A percentile compares a stretch with the other conserved stretches of the same genome.
These are phyloP conservation scores for Drosophila pseudotalamancana DNA, from an alignment of 2,888 invertebrate species.

Conservation along the genomic window DNA sequence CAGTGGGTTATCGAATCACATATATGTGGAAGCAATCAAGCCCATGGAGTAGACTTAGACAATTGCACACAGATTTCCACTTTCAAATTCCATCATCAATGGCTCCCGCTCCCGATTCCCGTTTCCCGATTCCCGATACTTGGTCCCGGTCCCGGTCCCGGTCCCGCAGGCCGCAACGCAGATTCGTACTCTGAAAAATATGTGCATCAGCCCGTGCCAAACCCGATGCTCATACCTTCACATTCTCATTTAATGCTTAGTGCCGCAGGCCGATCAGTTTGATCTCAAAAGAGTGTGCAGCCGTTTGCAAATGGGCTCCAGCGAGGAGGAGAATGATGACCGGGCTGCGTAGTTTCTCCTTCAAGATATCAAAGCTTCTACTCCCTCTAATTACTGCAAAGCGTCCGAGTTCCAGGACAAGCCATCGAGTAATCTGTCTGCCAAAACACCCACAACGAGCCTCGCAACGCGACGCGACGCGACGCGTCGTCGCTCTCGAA, in stretches of 20 bases:
- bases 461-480: conserved; percentile 35
- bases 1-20: no score
- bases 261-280: conserved; percentile 82
- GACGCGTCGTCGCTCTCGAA: conserved; percentile 56
- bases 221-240: conserved; percentile 68
- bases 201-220: conserved; percentile 76
- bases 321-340: conserved; percentile 36
- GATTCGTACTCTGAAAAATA: conserved; percentile 50
- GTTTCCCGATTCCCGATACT: no score
- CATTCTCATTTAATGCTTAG: conserved; percentile 66
- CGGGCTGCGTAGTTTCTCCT: conserved; percentile 43
- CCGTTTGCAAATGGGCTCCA: conserved; percentile 69
- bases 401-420: conserved; percentile 51
- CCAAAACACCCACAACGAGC: conserved; percentile 68
- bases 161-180: no score
- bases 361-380: conserved; percentile 63
- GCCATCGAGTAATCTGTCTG: conserved; percentile 51
- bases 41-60: conserved; percentile 5
- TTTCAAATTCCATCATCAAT: conserved; percentile 47
- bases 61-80: conserved; percentile 58
- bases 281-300: conserved; percentile 78
- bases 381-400: conserved; percentile 65
- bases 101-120: conserved; percentile 18
- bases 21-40: neutral
- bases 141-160: neutral